Evolutionary conservation across 2,113 vertebrate species (phyloP).

Genomic region (Mystacornis crossleyi): DNA sequence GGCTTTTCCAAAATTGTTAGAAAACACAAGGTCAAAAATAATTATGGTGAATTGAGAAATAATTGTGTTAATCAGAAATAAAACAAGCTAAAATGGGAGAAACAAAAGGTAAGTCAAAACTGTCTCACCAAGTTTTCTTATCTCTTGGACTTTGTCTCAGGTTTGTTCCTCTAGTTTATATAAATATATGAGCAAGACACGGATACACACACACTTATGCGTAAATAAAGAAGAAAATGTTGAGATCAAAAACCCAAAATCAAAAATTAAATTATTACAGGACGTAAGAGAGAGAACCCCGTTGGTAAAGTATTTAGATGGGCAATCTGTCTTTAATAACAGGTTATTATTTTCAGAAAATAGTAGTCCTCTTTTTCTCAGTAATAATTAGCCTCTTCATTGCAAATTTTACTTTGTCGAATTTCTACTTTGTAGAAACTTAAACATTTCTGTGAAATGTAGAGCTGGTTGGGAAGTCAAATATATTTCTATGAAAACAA

Average conservation of each 20-base stretch:
- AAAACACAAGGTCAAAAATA: neutral
- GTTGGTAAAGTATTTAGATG: neutral
- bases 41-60: neutral
- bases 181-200: accelerated
- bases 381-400: neutral
- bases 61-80: neutral
- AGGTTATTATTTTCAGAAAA: neutral
- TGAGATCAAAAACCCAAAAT: neutral
- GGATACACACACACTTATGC: neutral
- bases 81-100: neutral
- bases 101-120: neutral
- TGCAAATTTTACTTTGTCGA: neutral
- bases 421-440: neutral
- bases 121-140: neutral
- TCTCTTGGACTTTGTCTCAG: neutral
- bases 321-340: neutral
- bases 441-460: neutral
- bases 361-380: neutral
- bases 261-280: neutral
- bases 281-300: neutral
- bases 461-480: neutral
- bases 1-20: neutral
- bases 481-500: neutral
- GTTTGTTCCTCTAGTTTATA: neutral
- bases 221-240: neutral